Evolutionary conservation across 1,140 invertebrate genomes (phyloP).

Genomic region (Hormaphis cornu): DNA sequence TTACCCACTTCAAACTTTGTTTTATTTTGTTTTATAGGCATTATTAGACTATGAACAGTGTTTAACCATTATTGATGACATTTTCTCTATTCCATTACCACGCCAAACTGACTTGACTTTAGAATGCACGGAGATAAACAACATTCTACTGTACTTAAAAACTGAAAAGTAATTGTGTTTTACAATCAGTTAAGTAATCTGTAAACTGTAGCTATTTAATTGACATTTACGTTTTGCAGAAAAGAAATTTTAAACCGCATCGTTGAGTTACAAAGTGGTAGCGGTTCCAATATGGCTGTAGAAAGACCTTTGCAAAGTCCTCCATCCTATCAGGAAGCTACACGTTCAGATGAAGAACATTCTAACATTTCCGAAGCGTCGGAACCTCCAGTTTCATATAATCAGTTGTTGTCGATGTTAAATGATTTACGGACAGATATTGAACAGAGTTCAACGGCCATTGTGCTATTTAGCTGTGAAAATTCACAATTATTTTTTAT

Average conservation of each 20-base stretch:
- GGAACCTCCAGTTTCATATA: neutral
- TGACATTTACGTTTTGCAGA: constrained; percentile 1
- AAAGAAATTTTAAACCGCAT: constrained; percentile 19
- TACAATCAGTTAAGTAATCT: neutral
- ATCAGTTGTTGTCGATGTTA: neutral
- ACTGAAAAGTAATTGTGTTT: constrained; percentile 8
- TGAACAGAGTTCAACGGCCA: neutral
- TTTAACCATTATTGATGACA: neutral
- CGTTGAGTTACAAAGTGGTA: constrained; percentile 2
- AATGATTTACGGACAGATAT: neutral
- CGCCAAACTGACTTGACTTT: neutral
- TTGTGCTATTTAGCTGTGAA: constrained; percentile 2
- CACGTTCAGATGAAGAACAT: neutral
- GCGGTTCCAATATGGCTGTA: neutral
- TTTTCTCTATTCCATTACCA: neutral
- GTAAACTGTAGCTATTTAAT: neutral
- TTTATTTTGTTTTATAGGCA: neutral
- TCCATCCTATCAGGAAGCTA: constrained; percentile 18
- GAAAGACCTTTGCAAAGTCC: constrained; percentile 14
- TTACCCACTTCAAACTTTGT: too few relatives aligned
- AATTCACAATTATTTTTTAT: constrained; percentile 16
- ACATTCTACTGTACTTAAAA: constrained; percentile 12
- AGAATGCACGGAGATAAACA: neutral
- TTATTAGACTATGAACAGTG: constrained; percentile 14
- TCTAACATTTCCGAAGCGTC: neutral